Percentiles rank a stretch among this genome's conserved stretches.
phyloP scores from a whole-genome alignment of 2,888 invertebrate genomes.

The Clepsis dumicolana region DNA sequence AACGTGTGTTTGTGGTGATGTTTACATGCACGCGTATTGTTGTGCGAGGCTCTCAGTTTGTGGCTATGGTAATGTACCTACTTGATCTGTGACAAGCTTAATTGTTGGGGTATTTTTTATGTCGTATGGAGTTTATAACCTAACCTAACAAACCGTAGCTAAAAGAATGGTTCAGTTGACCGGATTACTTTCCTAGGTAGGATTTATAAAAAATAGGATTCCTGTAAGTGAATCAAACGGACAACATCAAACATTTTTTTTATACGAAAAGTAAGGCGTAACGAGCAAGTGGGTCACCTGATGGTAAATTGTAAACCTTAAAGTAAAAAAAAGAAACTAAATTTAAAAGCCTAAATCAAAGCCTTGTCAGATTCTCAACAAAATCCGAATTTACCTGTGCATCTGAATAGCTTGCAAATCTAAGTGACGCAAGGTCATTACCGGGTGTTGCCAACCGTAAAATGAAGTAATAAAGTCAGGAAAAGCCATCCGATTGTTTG shows the following conservation, averaged over 20 bases:
- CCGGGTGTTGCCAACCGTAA: conserved; percentile 38
- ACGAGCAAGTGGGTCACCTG: no score
- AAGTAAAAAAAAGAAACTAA: no score
- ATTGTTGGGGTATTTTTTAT: background rate
- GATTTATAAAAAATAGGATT: no score
- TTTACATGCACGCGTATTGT: background rate
- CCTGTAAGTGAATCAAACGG: no score
- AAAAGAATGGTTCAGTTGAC: no score
- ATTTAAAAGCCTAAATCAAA: no score
- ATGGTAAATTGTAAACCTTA: no score
- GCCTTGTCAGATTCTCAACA: background rate
- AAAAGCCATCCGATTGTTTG: conserved; percentile 39
- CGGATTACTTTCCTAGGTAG: no score
- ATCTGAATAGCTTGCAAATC: conserved; percentile 23
- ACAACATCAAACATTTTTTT: no score
- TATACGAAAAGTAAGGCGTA: no score
- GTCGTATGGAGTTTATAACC: no score
- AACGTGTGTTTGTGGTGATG: conserved; percentile 13
- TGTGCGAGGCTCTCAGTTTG: background rate
- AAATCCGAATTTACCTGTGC: conserved; percentile 3
- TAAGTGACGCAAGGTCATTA: conserved; percentile 43
- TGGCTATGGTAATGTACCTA: background rate
- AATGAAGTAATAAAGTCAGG: conserved; percentile 45
- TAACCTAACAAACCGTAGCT: no score
- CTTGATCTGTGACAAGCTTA: background rate